Evolutionary conservation across 1,140 invertebrate species (phyloP), one percentile per base, ranked within the genome.

Genomic region (Drosophila rhopaloa): DNA sequence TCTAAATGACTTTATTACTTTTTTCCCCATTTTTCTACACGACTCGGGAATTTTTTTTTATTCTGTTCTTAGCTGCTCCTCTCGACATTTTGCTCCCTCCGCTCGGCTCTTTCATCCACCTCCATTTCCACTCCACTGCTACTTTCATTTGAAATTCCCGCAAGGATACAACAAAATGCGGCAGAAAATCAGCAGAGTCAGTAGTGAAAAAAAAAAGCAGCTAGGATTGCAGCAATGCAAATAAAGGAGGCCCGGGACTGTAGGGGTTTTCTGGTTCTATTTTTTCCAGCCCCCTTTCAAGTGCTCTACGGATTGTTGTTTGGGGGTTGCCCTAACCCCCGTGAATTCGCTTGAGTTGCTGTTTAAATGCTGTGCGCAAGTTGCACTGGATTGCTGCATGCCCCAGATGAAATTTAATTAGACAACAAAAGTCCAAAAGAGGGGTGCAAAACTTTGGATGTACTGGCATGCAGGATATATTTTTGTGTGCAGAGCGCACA

Each of bases 1-100:
- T 89, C 84, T 89, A 90, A 89, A 89, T 89, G 84, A 89, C 84
- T 88, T 88, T 84, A 89, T 89, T 89, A 84, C 80, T 89, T 77
- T 76, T 88, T 88, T 86, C 55, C 61, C 47, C 56, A 61, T 75
- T 79, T 79, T 66, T 66, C 59, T n/a, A n/a, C 44, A 40, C 47
- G 19, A 53, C 68, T 67, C 56, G 53, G 56, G 43, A 38, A 56
- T 57, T 58, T 79, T 68, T 65, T 41, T 57, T 41, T 62, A 2
- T 27, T n/a, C 51, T 56, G 27, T 44, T 57, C 44, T 56, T 41
- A 35, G 29, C 37, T 65, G 51, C 68, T 79, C 55, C 73, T 76
- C 71, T 74, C 73, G 38, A 76, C 73, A 65, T 46, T 72, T 51
- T 63, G 37, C 63, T 65, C 40, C 61, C 70, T 40, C 54, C 60